These are phyloP conservation scores for Apamea monoglypha DNA, from an alignment of 2,888 invertebrate species.

Conservation along the genomic window DNA sequence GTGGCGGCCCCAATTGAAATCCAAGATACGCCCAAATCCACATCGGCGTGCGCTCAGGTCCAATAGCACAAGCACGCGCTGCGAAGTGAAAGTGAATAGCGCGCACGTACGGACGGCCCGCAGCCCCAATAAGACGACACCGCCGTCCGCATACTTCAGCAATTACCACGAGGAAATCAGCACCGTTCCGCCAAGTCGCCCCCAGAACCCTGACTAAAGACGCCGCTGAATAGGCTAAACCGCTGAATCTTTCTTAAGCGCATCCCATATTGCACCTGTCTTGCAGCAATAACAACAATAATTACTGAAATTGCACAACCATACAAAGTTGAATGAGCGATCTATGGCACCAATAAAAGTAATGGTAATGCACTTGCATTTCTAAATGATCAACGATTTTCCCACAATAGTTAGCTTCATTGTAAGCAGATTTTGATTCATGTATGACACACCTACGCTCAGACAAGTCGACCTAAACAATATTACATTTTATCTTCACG, in stretches of 20 bases:
- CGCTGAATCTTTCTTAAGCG: slow-evolving; percentile 4
- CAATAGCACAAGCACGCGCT: slow-evolving; percentile 83
- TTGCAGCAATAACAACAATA: slow-evolving; percentile 42
- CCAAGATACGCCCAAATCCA: slow-evolving; percentile 75
- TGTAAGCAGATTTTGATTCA: slow-evolving; percentile 37
- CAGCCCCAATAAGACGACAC: slow-evolving; percentile 89
- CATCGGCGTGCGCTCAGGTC: slow-evolving; percentile 73
- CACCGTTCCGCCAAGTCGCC: slow-evolving; percentile 79
- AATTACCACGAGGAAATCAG: slow-evolving; percentile 90
- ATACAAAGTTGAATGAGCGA: slow-evolving; percentile 20
- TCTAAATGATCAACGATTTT: slow-evolving; percentile 20
- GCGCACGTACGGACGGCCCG: slow-evolving; percentile 86
- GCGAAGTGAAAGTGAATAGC: slow-evolving; percentile 89
- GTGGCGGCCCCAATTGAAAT: slow-evolving; percentile 73
- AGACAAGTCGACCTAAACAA: slow-evolving; percentile 68
- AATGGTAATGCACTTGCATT: slow-evolving; percentile 7
- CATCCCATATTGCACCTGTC: neutral
- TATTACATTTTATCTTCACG: slow-evolving; percentile 71
- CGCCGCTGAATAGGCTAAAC: slow-evolving; percentile 39
- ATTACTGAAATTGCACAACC: slow-evolving; percentile 29
- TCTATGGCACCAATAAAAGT: neutral
- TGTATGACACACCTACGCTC: slow-evolving; percentile 20
- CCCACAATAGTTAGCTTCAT: slow-evolving; percentile 25
- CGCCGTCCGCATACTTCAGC: slow-evolving; percentile 89
- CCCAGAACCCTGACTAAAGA: slow-evolving; percentile 72